Evolutionary conservation across 2,888 invertebrate genomes (phyloP).

Genomic region (Electrophaes corylata): DNA sequence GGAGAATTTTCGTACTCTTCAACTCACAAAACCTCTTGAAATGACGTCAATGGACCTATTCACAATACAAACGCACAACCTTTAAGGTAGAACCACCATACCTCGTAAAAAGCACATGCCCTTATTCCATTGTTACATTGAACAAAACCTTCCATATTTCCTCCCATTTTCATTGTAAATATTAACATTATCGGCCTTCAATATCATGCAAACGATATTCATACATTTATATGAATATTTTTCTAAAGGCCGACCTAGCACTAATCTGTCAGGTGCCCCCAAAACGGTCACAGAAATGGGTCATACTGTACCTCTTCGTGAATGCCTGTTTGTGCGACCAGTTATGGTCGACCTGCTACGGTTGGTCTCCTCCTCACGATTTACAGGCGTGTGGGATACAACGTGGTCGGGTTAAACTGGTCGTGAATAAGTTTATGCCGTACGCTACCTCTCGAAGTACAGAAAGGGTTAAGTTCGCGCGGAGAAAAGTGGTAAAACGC

Average conservation of each 20-base stretch:
- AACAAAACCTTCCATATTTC: slow-evolving; percentile 39
- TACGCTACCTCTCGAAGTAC: slow-evolving; percentile 70
- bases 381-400: slow-evolving; percentile 36
- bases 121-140: slow-evolving; percentile 38
- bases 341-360: slow-evolving; percentile 39
- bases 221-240: slow-evolving; percentile 63
- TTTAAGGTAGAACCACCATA: slow-evolving; percentile 22
- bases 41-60: slow-evolving; percentile 15
- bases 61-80: slow-evolving; percentile 11
- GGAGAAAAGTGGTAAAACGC: slow-evolving; percentile 67
- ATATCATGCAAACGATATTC: slow-evolving; percentile 55
- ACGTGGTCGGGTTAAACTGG: slow-evolving; percentile 49
- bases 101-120: slow-evolving; percentile 35
- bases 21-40: slow-evolving; percentile 23
- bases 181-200: slow-evolving; percentile 42
- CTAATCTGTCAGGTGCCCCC: slow-evolving; percentile 64
- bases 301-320: slow-evolving; percentile 64
- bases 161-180: slow-evolving; percentile 38
- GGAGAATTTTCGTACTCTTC: slow-evolving; percentile 5
- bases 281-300: slow-evolving; percentile 67
- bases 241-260: slow-evolving; percentile 57
- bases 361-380: slow-evolving; percentile 9
- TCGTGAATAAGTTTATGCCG: slow-evolving; percentile 57
- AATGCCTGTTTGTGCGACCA: slow-evolving; percentile 53
- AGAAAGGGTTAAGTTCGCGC: slow-evolving; percentile 63